Conservation (phyloP, 2,888 invertebrate genomes). For the Acanthoscelides obtectus region DNA sequence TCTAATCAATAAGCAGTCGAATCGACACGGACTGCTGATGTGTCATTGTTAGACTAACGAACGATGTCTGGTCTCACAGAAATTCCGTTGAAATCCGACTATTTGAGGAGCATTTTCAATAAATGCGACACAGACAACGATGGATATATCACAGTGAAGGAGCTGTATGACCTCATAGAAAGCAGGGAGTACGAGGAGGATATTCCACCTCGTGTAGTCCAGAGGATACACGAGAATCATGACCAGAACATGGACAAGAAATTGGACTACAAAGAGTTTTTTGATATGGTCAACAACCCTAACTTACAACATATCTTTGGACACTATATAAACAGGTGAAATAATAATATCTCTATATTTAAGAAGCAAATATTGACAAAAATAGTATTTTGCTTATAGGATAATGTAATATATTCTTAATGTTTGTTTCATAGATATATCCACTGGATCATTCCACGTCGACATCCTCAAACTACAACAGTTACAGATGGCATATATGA, state of each 20-base stretch:
- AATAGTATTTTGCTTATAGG: not conserved
- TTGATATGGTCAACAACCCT: slow-evolving; percentile 62
- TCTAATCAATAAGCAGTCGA: not conserved
- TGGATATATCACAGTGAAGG: slow-evolving; percentile 63
- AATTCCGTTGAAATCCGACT: slow-evolving; percentile 30
- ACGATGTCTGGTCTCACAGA: slow-evolving; percentile 13
- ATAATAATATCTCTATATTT: not conserved
- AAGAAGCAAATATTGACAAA: not conserved
- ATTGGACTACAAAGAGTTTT: slow-evolving; percentile 68
- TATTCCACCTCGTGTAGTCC: slow-evolving; percentile 57
- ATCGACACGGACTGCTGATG: not conserved
- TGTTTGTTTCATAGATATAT: slow-evolving; percentile 28
- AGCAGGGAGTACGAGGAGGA: slow-evolving; percentile 61
- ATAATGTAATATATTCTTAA: slow-evolving; percentile 1
- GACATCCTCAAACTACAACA: slow-evolving; percentile 21
- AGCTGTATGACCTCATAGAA: slow-evolving; percentile 59
- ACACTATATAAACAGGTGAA: slow-evolving; percentile 58
- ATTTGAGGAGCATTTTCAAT: slow-evolving; percentile 32
- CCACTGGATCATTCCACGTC: slow-evolving; percentile 27
- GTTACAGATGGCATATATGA: slow-evolving; percentile 57
- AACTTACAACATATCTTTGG: slow-evolving; percentile 62
- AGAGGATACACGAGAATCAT: slow-evolving; percentile 61
- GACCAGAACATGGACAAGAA: slow-evolving; percentile 63
- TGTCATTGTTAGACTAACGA: not conserved
- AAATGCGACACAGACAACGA: slow-evolving; percentile 66